phyloP scores from a whole-genome alignment of 2,888 invertebrate species.

The Cataglyphis albicans region DNA sequence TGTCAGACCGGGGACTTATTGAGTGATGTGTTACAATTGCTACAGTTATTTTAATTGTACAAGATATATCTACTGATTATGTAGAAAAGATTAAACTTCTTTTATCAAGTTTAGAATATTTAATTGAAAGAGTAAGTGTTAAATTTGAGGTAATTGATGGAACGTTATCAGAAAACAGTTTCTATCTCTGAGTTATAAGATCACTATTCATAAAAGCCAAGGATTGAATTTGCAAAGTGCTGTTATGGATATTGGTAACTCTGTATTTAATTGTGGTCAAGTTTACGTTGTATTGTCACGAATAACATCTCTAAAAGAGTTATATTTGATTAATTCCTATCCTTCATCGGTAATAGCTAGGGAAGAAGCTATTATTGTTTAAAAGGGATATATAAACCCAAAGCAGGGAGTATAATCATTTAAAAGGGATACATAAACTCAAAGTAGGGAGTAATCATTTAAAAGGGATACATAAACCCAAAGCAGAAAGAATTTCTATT shows the following conservation, averaged over 20 bases:
- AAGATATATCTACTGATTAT: not conserved
- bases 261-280: not conserved
- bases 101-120: constrained; percentile 53
- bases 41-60: not conserved
- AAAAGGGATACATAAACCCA: no score
- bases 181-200: not conserved
- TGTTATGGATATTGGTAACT: not conserved
- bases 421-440: no score
- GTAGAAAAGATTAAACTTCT: not conserved
- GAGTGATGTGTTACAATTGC: not conserved
- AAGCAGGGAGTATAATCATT: not conserved
- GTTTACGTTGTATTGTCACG: not conserved
- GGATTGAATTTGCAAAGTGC: not conserved
- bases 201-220: not conserved
- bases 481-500: no score
- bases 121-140: constrained; percentile 51
- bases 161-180: constrained; percentile 69
- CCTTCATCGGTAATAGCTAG: constrained; percentile 42
- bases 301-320: not conserved
- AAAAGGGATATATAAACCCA: no score
- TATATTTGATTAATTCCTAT: constrained; percentile 37
- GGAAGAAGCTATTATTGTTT: not conserved
- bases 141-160: constrained; percentile 72
- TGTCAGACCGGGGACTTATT: no score
- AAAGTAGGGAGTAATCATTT: not conserved